These are phyloP conservation scores for Drosophila melanogaster DNA, from an alignment of 1,140 invertebrate species.

Conservation along the genomic window Release_6_plus_ISO1_MT NT_033777.3:8115501-8116000, in stretches of 20 bases:
- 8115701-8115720: conserved; percentile 5
- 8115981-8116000: conserved; percentile 70
- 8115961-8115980: conserved; percentile 51
- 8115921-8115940: conserved; percentile 65
- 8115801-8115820: conserved; percentile 60
- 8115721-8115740: conserved; percentile 27
- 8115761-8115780: conserved; percentile 30
- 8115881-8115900: conserved; percentile 48
- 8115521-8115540: conserved; percentile 48
- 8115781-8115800: conserved; percentile 8
- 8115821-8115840: conserved; percentile 79
- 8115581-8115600: conserved; percentile 67
- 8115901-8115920: conserved; percentile 63
- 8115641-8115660: background rate
- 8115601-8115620: conserved; percentile 13
- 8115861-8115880: conserved; percentile 79
- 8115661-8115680: background rate
- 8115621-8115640: conserved; percentile 2
- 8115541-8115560: conserved; percentile 31
- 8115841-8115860: conserved; percentile 82
- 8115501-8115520: conserved; percentile 61
- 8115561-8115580: conserved; percentile 27
- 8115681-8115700: background rate
- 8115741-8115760: conserved; percentile 58
- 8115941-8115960: conserved; percentile 41